Percentiles rank a stretch among this genome's conserved stretches.
phyloP scores from a whole-genome alignment of 2,113 vertebrate species.

The Hyaena hyaena region DNA sequence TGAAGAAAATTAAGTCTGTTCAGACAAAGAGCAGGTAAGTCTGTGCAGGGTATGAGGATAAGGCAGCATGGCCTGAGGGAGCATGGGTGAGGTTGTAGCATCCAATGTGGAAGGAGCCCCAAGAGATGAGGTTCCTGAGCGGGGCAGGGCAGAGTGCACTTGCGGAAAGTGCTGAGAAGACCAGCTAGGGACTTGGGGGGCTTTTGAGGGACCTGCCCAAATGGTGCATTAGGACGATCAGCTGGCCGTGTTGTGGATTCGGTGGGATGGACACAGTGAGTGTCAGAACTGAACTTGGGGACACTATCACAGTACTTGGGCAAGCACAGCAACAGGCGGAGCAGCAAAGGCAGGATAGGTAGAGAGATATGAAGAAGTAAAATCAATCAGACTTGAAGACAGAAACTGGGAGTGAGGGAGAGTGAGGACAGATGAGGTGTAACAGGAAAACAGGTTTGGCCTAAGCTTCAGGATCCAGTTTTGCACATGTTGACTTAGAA shows the following conservation, averaged over 20 bases:
- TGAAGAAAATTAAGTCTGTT: too few species aligned
- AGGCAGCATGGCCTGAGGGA: accelerated
- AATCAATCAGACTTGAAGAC: background rate
- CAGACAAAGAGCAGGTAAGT: background rate
- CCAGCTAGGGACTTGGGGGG: accelerated
- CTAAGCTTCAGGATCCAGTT: background rate
- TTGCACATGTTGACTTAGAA: background rate
- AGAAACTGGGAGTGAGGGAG: background rate
- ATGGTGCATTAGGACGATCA: background rate
- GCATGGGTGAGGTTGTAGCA: background rate
- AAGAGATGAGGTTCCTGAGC: background rate
- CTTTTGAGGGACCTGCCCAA: background rate
- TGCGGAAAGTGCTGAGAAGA: background rate
- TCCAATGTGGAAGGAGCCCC: background rate
- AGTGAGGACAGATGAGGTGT: background rate
- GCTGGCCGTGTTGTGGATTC: accelerated
- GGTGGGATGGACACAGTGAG: accelerated
- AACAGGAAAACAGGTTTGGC: background rate
- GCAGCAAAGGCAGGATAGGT: background rate
- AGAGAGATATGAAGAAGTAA: background rate
- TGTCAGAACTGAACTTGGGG: background rate
- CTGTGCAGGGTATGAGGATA: background rate
- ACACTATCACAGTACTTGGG: accelerated
- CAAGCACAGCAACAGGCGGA: background rate
- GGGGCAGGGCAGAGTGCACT: background rate